Percentiles rank a stretch among this genome's conserved stretches.
Evolutionary conservation across 2,113 vertebrate species (phyloP).

Genomic region (Dinomys branickii): DNA sequence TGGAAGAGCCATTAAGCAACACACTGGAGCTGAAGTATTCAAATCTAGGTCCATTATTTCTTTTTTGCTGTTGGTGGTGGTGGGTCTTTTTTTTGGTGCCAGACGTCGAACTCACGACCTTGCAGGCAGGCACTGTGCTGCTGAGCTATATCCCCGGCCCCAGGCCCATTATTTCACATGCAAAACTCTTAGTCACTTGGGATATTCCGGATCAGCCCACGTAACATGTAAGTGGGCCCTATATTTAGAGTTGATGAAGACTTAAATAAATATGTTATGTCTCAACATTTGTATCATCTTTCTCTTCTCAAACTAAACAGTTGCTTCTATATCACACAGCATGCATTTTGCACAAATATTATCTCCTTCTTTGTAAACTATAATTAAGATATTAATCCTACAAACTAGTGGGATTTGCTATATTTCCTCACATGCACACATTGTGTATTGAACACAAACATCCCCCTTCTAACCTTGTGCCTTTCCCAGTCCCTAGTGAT

Average conservation of each 20-base stretch:
- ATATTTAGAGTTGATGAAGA: conserved; percentile 47
- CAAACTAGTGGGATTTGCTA: neutral
- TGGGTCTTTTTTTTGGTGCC: too few species aligned
- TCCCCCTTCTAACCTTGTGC: neutral
- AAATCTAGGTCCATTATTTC: conserved; percentile 29
- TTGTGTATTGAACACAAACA: neutral
- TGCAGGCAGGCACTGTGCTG: too few species aligned
- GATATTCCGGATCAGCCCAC: conserved; percentile 1
- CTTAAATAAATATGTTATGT: neutral
- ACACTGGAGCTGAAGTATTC: neutral
- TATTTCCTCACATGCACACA: neutral
- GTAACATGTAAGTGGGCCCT: neutral
- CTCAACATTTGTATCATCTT: conserved; percentile 38
- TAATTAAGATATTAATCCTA: neutral
- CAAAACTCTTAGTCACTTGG: conserved; percentile 29
- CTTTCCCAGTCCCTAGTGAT: neutral
- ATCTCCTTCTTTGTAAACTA: neutral
- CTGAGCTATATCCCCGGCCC: too few species aligned
- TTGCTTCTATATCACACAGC: neutral
- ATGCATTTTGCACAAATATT: conserved; percentile 29
- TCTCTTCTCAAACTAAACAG: neutral
- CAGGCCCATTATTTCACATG: conserved; percentile 18
- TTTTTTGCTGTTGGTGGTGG: too few species aligned
- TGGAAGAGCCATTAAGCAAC: neutral
- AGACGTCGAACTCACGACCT: too few species aligned